A percentile compares a stretch with the other conserved stretches of the same genome.
These are phyloP conservation scores for Phallusia fumigata DNA, from an alignment of 23 tunicate genomes.

Conservation along the genomic window DNA sequence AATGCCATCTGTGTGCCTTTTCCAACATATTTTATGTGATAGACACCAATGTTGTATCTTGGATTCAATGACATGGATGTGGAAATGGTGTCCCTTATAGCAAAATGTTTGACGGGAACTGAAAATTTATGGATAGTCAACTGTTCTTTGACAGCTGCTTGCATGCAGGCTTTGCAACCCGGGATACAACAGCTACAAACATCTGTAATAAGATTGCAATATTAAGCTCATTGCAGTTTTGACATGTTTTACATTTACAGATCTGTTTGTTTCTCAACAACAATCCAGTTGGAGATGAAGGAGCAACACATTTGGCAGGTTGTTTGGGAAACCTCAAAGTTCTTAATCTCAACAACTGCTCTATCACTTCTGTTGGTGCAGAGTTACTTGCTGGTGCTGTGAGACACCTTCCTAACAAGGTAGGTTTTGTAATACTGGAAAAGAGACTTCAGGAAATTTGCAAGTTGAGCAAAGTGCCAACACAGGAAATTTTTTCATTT, in stretches of 20 bases:
- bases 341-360: background rate
- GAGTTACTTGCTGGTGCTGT: background rate
- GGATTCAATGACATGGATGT: background rate
- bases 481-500: too few species aligned
- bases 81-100: background rate
- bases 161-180: background rate
- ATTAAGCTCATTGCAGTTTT: too few species aligned
- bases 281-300: background rate
- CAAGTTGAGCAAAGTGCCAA: too few species aligned
- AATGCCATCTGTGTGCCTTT: too few species aligned
- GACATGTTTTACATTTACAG: too few species aligned
- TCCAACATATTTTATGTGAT: background rate
- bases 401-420: background rate
- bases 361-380: too few species aligned
- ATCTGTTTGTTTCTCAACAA: background rate
- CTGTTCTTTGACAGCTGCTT: background rate
- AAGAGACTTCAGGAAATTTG: too few species aligned
- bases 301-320: background rate
- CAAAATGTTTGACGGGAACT: background rate
- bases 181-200: background rate
- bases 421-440: background rate
- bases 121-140: background rate
- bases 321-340: background rate
- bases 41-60: constrained; percentile 1
- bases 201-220: background rate